phyloP scores from a whole-genome alignment of 2,113 vertebrate genomes.

The Catharus bicknelli region DNA sequence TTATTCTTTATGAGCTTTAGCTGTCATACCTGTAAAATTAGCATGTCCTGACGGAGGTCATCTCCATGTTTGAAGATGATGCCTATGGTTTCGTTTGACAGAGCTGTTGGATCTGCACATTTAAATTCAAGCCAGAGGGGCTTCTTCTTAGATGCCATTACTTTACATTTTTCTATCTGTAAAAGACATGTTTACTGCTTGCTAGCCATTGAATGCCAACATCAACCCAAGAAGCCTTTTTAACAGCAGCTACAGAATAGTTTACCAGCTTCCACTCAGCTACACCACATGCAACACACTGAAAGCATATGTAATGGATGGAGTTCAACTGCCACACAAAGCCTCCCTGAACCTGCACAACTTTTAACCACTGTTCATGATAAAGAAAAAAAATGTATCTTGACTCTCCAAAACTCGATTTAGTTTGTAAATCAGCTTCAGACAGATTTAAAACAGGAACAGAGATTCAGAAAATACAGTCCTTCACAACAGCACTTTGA shows the following conservation, averaged over 20 bases:
- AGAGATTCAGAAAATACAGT: neutral
- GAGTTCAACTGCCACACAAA: neutral
- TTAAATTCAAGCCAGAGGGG: conserved; percentile 97
- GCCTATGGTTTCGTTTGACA: conserved; percentile 94
- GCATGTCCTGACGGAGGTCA: conserved; percentile 96
- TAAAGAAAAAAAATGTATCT: neutral
- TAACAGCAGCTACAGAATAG: neutral
- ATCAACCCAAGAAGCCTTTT: neutral
- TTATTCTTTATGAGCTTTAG: neutral
- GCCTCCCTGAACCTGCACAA: neutral
- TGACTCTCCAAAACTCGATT: neutral
- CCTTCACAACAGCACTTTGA: neutral
- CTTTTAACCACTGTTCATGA: neutral
- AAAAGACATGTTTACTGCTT: neutral
- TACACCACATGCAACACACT: neutral
- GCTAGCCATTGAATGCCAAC: neutral
- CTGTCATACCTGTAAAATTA: conserved; percentile 91
- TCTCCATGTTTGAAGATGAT: conserved; percentile 98
- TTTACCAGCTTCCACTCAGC: neutral
- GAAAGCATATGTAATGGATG: accelerated
- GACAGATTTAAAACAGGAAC: neutral
- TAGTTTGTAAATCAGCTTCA: neutral
- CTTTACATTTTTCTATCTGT: conserved; percentile 97
- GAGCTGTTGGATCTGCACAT: conserved; percentile 88
- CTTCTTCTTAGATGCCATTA: conserved; percentile 99